phyloP scores from a whole-genome alignment of 2,113 vertebrate species.

The Sturnira hondurensis region DNA sequence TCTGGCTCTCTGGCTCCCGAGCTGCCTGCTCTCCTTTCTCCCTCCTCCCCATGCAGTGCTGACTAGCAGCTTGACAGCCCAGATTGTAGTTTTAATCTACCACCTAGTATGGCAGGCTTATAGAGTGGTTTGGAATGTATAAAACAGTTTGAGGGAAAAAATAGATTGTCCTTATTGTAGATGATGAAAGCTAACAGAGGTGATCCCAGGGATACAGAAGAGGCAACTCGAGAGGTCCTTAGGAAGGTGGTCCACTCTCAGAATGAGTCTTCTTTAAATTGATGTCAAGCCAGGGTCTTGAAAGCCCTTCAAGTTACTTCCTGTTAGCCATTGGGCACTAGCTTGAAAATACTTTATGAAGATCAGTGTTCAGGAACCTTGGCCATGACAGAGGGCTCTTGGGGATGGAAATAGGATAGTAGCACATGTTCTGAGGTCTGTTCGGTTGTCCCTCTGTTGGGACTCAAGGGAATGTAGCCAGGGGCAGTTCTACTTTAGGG shows the following conservation, averaged over 20 bases:
- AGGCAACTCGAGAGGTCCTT: fast-evolving
- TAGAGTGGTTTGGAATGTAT: not conserved
- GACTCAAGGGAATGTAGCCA: not conserved
- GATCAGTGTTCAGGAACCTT: not conserved
- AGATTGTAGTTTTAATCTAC: not conserved
- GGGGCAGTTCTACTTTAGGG: not conserved
- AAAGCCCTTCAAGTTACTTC: not conserved
- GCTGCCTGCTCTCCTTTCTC: not conserved
- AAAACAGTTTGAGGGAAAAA: not conserved
- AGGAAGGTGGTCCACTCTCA: not conserved
- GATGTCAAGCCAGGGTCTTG: no score
- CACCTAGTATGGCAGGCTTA: not conserved
- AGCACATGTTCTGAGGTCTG: not conserved
- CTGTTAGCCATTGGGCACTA: not conserved
- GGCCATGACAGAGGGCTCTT: not conserved
- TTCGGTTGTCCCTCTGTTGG: not conserved
- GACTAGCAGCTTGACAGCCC: not conserved
- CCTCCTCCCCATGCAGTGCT: not conserved
- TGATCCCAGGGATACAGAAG: no score
- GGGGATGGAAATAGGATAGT: not conserved
- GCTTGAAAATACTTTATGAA: not conserved
- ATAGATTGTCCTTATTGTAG: not conserved
- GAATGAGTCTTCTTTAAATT: not conserved
- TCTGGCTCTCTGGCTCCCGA: not conserved
- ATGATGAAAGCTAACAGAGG: not conserved